These are phyloP conservation scores for Pseudolaguvia tuberculata DNA, from an alignment of 2,113 vertebrate species.

Conservation along the genomic window DNA sequence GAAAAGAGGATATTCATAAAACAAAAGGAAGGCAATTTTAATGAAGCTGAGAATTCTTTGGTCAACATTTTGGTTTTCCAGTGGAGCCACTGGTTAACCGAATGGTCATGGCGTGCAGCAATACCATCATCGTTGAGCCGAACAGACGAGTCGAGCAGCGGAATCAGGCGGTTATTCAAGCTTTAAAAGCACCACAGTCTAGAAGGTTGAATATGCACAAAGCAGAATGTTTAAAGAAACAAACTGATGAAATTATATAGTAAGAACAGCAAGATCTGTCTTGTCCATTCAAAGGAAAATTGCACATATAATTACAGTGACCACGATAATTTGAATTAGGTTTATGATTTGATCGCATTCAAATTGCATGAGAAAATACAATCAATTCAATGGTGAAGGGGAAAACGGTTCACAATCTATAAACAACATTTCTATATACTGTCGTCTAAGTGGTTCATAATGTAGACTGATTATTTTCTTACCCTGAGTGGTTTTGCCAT, in stretches of 20 bases:
- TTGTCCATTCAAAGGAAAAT: background rate
- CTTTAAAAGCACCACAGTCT: conserved; percentile 3
- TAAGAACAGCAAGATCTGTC: background rate
- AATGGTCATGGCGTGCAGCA: conserved; percentile 8
- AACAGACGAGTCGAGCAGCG: background rate
- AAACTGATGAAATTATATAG: conserved; percentile 26
- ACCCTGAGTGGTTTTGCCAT: background rate
- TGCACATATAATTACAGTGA: conserved; percentile 18
- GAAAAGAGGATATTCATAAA: conserved; percentile 7
- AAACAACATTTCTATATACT: conserved; percentile 10
- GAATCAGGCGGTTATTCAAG: background rate
- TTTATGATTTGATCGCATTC: conserved; percentile 13
- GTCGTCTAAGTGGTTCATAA: background rate
- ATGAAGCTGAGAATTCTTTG: conserved; percentile 44
- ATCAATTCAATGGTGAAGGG: background rate
- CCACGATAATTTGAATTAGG: conserved; percentile 16
- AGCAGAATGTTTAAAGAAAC: conserved; percentile 22
- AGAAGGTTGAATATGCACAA: conserved; percentile 5
- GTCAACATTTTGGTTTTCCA: conserved; percentile 49
- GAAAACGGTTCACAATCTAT: background rate
- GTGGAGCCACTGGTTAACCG: conserved; percentile 57
- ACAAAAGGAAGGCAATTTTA: conserved; percentile 39
- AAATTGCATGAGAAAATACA: conserved; percentile 8
- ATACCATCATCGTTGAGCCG: background rate
- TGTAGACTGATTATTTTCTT: conserved; percentile 10